Percentiles rank a stretch among this genome's conserved stretches.
Conservation (phyloP, 2,888 invertebrate genomes). For the Harpalus rubripes region DNA sequence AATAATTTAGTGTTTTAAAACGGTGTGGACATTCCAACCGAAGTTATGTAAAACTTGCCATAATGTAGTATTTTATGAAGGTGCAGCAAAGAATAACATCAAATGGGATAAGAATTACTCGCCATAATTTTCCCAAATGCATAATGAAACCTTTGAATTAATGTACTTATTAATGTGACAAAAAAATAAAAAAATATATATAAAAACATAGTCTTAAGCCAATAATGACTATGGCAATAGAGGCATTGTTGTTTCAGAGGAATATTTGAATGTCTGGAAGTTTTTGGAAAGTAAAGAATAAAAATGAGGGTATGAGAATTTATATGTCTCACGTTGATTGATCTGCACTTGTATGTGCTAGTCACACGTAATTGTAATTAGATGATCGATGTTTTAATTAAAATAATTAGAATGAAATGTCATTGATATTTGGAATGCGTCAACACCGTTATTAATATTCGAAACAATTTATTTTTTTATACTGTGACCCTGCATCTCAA, state of each 20-base stretch:
- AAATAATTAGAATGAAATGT: conserved; percentile 45
- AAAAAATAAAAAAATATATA: neutral
- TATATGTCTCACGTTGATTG: conserved; percentile 33
- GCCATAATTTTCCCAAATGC: conserved; percentile 19
- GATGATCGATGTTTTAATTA: conserved; percentile 61
- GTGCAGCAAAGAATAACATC: conserved; percentile 27
- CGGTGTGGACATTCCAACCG: conserved; percentile 15
- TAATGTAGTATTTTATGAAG: conserved; percentile 27
- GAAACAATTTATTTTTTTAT: conserved; percentile 61
- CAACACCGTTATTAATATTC: conserved; percentile 59
- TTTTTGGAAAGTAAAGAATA: neutral
- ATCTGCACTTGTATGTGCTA: conserved; percentile 55
- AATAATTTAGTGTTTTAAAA: conserved; percentile 41
- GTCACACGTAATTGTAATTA: conserved; percentile 65
- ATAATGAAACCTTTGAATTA: conserved; percentile 9
- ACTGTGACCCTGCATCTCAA: conserved; percentile 57
- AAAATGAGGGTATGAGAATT: conserved; percentile 14
- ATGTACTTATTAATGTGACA: conserved; percentile 18
- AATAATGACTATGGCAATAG: neutral
- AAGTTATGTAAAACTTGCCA: conserved; percentile 44
- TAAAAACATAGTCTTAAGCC: conserved; percentile 20
- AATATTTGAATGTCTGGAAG: neutral
- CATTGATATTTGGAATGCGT: conserved; percentile 60
- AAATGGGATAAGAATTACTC: conserved; percentile 20
- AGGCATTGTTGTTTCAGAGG: neutral